Percentiles rank a stretch among this genome's conserved stretches.
phyloP scores from a whole-genome alignment of 1,140 invertebrate species.

The Saccostrea echinata region DNA sequence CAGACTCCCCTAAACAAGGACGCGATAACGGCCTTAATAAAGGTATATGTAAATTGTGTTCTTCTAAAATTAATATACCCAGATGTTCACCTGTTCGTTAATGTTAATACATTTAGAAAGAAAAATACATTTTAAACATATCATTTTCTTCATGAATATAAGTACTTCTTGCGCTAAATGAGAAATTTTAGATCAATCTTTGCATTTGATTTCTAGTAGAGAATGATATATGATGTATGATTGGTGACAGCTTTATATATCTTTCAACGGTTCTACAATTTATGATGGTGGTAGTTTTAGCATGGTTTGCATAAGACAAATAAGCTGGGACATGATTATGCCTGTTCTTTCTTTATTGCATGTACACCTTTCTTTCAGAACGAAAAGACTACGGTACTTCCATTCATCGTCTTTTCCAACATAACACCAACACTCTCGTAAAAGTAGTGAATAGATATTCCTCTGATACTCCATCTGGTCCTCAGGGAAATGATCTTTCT shows the following conservation, averaged over 20 bases:
- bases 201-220: neutral
- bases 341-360: constrained; percentile 15
- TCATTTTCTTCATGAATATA: neutral
- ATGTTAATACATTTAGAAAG: neutral
- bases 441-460: constrained; percentile 5
- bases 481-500: neutral
- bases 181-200: neutral
- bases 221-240: neutral
- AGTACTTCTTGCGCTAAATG: neutral
- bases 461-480: constrained; percentile 1
- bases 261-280: neutral
- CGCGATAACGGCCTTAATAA: neutral
- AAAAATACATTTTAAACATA: neutral
- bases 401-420: neutral
- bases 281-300: neutral
- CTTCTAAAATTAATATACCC: neutral
- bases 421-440: constrained; percentile 1
- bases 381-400: neutral
- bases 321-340: neutral
- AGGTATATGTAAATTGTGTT: neutral
- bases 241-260: neutral
- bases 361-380: constrained; percentile 16
- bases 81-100: neutral
- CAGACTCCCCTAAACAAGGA: neutral
- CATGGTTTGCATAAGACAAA: neutral